Base-by-base conservation (phyloP, 1,140 invertebrate species). In the Melanaphis sacchari region DNA sequence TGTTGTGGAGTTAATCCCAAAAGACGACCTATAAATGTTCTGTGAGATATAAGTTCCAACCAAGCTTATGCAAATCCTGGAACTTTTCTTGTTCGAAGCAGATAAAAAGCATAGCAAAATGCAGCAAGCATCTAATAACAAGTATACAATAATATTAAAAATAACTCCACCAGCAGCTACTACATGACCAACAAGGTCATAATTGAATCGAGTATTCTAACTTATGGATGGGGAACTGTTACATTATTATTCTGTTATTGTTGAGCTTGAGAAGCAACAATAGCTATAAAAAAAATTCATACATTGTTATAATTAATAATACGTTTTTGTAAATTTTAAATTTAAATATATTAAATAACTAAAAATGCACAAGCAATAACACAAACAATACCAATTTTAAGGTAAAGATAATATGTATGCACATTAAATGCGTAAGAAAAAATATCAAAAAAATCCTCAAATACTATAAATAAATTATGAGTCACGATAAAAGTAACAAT, bases 51-150 rank as follows among this genome's bases (percentile, higher is more conserved):
- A 40, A 99, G 96, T 95, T 99, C 99, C 66, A 99, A 95, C 99
- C 99, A 99, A 31, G 99, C 98, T 95, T 99, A 99, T 89, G 98
- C 98, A 95, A 99, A 99, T 1, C 98, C 99, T 1, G 99, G 98
- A 0, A 98, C 98, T 94, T 99, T 98, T n/a, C 97, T 97, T n/a
- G 99, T 99, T 93, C 98, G 96, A 89, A 99, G 96, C 93, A 98
- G 98, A 94, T 99, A 98, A 91, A 99, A 96, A 0, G 98, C 99
- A 95, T 99, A 98, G 95, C 98, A 99, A 95, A 97, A 99, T 15
- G 98, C 98, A 85, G 97, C 98, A 41, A 98, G 96, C 93, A 98
- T 96, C 96, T 97, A 93, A 94, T 94, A 95, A 95, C 38, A 41
- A 49, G 4, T 31, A 31, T 94, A 94, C 2, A 26, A 38, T 43